phyloP scores from a whole-genome alignment of 2,888 invertebrate species.

The Cremastinae sp. region DNA sequence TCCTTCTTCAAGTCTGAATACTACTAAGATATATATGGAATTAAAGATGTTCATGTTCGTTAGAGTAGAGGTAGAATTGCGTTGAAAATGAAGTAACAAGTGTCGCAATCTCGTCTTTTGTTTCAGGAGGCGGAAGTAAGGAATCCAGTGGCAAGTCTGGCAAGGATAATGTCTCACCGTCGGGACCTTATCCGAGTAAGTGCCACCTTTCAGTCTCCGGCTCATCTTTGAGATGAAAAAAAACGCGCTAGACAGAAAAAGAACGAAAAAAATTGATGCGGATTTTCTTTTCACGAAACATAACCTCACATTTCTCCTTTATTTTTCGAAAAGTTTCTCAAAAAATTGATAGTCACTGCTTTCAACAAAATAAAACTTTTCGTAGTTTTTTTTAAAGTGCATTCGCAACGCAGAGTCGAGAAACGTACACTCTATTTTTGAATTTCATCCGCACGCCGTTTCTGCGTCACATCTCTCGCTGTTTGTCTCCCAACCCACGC shows the following conservation, averaged over 20 bases:
- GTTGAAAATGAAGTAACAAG: slow-evolving; percentile 51
- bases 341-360: too few relatives aligned
- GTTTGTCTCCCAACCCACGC: slow-evolving; percentile 26
- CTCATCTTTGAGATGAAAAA: slow-evolving; percentile 3
- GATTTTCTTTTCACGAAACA: slow-evolving; percentile 2
- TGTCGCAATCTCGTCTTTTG: slow-evolving; percentile 74
- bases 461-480: slow-evolving; percentile 30
- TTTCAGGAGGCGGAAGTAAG: slow-evolving; percentile 88
- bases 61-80: slow-evolving; percentile 25
- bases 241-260: slow-evolving; percentile 3
- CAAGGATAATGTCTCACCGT: slow-evolving; percentile 87
- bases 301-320: background rate
- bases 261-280: slow-evolving; percentile 13
- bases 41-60: background rate
- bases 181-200: slow-evolving; percentile 82
- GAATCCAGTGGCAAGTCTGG: slow-evolving; percentile 83
- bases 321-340: too few relatives aligned
- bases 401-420: background rate
- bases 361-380: too few relatives aligned
- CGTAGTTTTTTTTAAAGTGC: slow-evolving; percentile 21
- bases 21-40: slow-evolving; percentile 19
- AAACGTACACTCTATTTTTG: slow-evolving; percentile 49
- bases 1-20: too few relatives aligned
- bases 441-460: slow-evolving; percentile 24
- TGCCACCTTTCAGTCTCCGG: slow-evolving; percentile 50